Evolutionary conservation across 2,888 invertebrate species (phyloP).

Genomic region (Acleris laterana): DNA sequence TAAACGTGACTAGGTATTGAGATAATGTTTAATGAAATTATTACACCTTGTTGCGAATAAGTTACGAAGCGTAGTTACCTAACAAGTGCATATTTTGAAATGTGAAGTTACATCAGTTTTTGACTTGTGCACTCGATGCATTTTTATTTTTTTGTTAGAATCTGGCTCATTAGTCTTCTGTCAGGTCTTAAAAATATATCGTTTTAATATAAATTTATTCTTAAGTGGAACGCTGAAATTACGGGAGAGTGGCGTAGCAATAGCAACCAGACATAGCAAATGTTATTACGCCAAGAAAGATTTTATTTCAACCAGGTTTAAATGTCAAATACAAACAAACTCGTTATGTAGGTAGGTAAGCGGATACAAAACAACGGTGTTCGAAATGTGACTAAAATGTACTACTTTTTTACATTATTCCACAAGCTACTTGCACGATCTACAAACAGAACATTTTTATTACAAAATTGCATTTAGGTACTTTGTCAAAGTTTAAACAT

Average conservation of each 20-base stretch:
- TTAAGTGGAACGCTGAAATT: not conserved
- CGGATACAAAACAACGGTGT: not conserved
- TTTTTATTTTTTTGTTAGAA: not conserved
- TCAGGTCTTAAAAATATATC: too few relatives aligned
- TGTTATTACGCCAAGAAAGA: constrained; percentile 28
- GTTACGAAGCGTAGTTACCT: not conserved
- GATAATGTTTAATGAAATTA: not conserved
- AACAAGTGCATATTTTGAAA: constrained; percentile 10
- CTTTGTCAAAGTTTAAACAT: constrained; percentile 1
- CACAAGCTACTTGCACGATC: too few relatives aligned
- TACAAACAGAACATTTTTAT: too few relatives aligned
- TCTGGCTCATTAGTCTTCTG: too few relatives aligned
- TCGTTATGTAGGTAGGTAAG: not conserved
- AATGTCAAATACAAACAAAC: constrained; percentile 39
- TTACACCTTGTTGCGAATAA: not conserved
- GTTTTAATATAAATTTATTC: not conserved
- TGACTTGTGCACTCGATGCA: not conserved
- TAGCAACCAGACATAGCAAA: constrained; percentile 36
- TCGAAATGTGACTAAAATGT: too few relatives aligned
- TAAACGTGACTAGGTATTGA: constrained; percentile 6
- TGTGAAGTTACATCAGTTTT: not conserved
- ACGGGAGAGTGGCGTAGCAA: constrained; percentile 10
- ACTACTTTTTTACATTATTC: too few relatives aligned
- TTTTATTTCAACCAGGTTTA: constrained; percentile 42
- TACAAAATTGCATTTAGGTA: not conserved